A percentile compares a stretch with the other conserved stretches of the same genome.
Conservation (phyloP, 1,140 invertebrate genomes). For the Trichomalopsis sarcophagae region DNA sequence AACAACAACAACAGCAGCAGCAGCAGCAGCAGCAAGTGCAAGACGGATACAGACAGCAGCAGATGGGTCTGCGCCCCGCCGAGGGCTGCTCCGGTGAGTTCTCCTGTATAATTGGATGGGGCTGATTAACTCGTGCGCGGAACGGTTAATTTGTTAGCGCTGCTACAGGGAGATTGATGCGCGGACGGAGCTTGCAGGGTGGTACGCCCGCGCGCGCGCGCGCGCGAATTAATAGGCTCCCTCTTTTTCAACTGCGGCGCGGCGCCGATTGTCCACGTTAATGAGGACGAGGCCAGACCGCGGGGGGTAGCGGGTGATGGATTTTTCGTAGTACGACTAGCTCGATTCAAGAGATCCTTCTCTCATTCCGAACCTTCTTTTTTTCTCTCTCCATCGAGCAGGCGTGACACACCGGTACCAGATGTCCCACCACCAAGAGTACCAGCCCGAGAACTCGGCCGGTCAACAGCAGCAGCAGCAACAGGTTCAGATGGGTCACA, state of each 20-base stretch:
- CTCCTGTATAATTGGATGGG: background rate
- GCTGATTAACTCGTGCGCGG: constrained; percentile 9
- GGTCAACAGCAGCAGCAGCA: constrained; percentile 59
- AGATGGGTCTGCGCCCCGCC: constrained; percentile 35
- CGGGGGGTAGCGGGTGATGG: background rate
- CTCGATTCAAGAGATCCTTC: background rate
- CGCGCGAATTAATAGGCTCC: background rate
- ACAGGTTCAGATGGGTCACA: constrained; percentile 55
- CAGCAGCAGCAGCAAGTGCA: constrained; percentile 57
- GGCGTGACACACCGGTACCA: constrained; percentile 70
- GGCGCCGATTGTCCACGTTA: background rate
- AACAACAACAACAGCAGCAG: constrained; percentile 16
- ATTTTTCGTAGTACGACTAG: background rate
- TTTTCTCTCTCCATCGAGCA: constrained; percentile 15
- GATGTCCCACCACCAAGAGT: constrained; percentile 71
- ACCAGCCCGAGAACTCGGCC: constrained; percentile 62
- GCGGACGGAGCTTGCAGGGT: background rate
- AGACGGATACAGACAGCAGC: constrained; percentile 54
- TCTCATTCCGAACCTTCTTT: background rate
- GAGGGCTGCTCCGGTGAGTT: constrained; percentile 50
- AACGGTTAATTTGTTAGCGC: constrained; percentile 36
- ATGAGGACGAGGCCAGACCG: background rate
- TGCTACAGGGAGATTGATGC: background rate
- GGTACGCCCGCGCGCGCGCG: background rate
- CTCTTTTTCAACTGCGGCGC: background rate